phyloP scores from a whole-genome alignment of 2,888 invertebrate genomes.

The Neoitamus cyanurus region DNA sequence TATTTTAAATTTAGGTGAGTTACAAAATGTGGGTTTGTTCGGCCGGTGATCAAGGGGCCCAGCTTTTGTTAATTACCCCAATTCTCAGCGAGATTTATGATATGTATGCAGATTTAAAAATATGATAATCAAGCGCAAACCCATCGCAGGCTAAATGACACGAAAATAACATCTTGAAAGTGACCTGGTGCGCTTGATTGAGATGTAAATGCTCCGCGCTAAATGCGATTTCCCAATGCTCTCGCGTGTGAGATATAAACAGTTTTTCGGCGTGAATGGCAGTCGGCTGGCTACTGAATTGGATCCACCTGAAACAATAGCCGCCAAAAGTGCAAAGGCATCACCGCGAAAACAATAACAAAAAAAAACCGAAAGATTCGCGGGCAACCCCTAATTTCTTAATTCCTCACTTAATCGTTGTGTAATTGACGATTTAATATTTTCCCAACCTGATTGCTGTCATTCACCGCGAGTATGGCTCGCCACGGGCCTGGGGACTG shows the following conservation, averaged over 20 bases:
- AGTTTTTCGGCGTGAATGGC: not conserved
- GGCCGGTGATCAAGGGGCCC: not conserved
- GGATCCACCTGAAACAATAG: not conserved
- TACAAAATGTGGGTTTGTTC: not conserved
- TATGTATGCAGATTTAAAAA: not conserved
- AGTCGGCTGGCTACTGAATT: not conserved
- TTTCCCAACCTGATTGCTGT: not conserved
- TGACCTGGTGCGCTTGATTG: not conserved
- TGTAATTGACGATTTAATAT: constrained; percentile 18
- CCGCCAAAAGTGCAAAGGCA: not conserved
- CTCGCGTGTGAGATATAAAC: not conserved
- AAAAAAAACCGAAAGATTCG: not conserved
- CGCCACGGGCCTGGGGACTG: not conserved
- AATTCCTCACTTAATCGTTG: constrained; percentile 6
- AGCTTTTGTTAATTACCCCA: not conserved
- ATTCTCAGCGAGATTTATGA: not conserved
- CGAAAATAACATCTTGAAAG: not conserved
- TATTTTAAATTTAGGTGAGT: not conserved
- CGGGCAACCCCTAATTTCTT: constrained; percentile 19
- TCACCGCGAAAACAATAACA: constrained; percentile 7
- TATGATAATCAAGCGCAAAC: not conserved
- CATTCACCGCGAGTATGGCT: not conserved
- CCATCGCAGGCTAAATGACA: not conserved
- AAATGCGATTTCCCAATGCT: not conserved
- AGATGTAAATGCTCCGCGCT: not conserved